Conservation (phyloP, 2,888 invertebrate genomes). For the Reticulitermes lucifugus region DNA sequence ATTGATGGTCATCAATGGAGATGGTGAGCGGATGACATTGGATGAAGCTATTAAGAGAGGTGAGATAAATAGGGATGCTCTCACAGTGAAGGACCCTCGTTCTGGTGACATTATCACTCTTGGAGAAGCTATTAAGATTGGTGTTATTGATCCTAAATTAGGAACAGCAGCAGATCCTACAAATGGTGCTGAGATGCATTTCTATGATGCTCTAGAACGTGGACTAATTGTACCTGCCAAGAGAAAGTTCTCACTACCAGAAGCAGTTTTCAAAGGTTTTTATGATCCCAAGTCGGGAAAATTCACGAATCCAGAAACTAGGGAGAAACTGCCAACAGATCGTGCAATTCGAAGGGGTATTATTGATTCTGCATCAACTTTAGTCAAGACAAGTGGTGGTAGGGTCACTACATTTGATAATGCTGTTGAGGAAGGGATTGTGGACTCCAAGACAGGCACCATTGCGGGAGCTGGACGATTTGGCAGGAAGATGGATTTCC, state of each 20-base stretch:
- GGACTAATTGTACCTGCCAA: constrained; percentile 86
- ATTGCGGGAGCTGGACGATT: constrained; percentile 72
- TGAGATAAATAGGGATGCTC: constrained; percentile 80
- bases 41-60: constrained; percentile 80
- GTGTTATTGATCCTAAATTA: constrained; percentile 81
- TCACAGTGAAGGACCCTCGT: constrained; percentile 83
- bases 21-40: constrained; percentile 74
- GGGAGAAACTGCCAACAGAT: constrained; percentile 83
- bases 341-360: constrained; percentile 87
- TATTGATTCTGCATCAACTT: constrained; percentile 86
- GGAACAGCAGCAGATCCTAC: constrained; percentile 84
- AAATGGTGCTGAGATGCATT: constrained; percentile 78
- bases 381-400: constrained; percentile 82
- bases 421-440: constrained; percentile 81
- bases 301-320: constrained; percentile 83
- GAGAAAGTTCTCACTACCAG: constrained; percentile 84
- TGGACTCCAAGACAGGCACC: constrained; percentile 81
- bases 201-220: constrained; percentile 86
- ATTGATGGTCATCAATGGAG: constrained; percentile 73
- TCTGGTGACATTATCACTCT: constrained; percentile 84
- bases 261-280: constrained; percentile 92
- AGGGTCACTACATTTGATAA: constrained; percentile 85
- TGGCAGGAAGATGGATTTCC: constrained; percentile 75
- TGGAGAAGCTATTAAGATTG: constrained; percentile 80
- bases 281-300: constrained; percentile 88